Percentiles rank a stretch among this genome's conserved stretches.
phyloP scores from a whole-genome alignment of 2,888 invertebrate species.

The Chrysolina americana region DNA sequence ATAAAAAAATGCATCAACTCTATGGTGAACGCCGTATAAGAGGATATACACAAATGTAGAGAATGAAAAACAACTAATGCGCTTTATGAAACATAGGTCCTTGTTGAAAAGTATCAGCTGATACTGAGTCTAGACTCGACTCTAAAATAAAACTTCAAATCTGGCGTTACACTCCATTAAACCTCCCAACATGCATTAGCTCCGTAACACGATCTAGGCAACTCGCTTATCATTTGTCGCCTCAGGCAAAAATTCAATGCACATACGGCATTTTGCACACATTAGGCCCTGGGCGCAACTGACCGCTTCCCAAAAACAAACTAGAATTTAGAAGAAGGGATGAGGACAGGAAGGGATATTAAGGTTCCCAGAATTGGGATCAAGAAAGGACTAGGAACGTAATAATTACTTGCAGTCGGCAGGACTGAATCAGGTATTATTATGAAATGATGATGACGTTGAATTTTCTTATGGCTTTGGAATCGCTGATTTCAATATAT shows the following conservation, averaged over 20 bases:
- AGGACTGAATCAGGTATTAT: not conserved
- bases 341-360: constrained; percentile 43
- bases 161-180: constrained; percentile 22
- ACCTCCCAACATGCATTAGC: constrained; percentile 35
- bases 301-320: constrained; percentile 38
- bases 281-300: constrained; percentile 36
- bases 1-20: too few species aligned
- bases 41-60: too few species aligned
- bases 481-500: too few species aligned
- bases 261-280: constrained; percentile 32
- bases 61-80: not conserved
- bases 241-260: constrained; percentile 35
- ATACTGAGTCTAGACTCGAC: constrained; percentile 1
- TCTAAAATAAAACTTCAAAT: constrained; percentile 13
- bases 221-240: constrained; percentile 38
- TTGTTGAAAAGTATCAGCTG: constrained; percentile 7
- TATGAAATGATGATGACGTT: not conserved
- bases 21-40: too few species aligned
- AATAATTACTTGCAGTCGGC: constrained; percentile 11
- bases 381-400: constrained; percentile 34
- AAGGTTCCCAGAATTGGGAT: constrained; percentile 39
- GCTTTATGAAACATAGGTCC: constrained; percentile 14
- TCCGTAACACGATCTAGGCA: constrained; percentile 44
- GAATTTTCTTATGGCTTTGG: too few species aligned
- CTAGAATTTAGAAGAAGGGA: constrained; percentile 45